Evolutionary conservation across 2,113 vertebrate genomes (phyloP), one percentile per base, ranked within the genome.

Genomic region (Oncorhynchus nerka): DNA sequence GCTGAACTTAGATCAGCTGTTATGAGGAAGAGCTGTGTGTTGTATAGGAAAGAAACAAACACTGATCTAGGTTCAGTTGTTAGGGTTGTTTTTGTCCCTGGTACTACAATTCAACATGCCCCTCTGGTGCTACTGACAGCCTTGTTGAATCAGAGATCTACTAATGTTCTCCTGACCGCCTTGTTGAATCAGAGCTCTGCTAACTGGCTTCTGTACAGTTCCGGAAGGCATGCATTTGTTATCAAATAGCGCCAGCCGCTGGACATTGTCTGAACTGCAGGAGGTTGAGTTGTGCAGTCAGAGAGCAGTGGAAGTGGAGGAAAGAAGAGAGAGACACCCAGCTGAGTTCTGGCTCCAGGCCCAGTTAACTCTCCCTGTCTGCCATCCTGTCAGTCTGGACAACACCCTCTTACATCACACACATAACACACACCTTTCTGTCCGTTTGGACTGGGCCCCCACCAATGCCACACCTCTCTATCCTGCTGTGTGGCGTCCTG

Each of bases 271-370:
- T 1, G 62, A 84, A 89, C 73, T 84, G 81, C 81, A 76, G 45
- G 57, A 20, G 20, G 22, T 28, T 20, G 6, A 51, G 6, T 6
- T n/a, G 30, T 20, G n/a, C 22, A 48, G n/a, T 16, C n/a, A n/a
- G 28, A 13, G 45, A 32, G 57, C n/a, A n/a, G n/a, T 5, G 7
- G 45, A 32, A 70, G 24, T 24, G 0, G 73, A 73, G 48, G 4
- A 26, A 1, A 16, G 19, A 1, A 15, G 32, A n/a, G 71, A 13
- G 64, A 64, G 59, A 77, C 82, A 75, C 74, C 87, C 82, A 87
- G 85, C 87, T 87, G 85, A 81, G 87, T 39, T n/a, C 77, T 81
- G 85, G 85, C 84, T 86, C 86, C 86, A 88, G 65, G 71, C 77
- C 83, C 78, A 83, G 81, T 83, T 82, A 83, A 70, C 81, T 34